phyloP scores from a whole-genome alignment of 2,797 vertebrate genomes.

The Dryobates pubescens region DNA sequence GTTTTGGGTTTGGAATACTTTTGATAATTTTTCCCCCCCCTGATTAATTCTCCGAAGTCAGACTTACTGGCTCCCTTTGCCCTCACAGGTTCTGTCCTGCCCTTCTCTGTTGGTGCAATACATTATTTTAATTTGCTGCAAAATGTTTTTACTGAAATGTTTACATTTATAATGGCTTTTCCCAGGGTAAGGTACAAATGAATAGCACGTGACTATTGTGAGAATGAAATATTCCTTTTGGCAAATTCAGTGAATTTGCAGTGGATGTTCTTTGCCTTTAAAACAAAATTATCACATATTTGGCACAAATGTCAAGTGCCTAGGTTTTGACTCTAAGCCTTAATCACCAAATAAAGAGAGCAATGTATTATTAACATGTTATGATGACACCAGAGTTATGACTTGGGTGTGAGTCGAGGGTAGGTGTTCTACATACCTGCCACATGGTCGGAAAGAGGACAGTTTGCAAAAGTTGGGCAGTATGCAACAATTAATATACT shows the following conservation, averaged over 20 bases:
- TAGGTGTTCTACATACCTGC: not conserved
- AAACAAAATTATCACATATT: slow-evolving; percentile 67
- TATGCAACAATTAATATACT: not conserved
- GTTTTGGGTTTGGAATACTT: not conserved
- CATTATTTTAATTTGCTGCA: slow-evolving; percentile 57
- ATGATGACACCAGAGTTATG: slow-evolving; percentile 26
- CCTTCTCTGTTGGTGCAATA: slow-evolving; percentile 26
- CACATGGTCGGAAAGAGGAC: not conserved
- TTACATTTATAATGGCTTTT: slow-evolving; percentile 63
- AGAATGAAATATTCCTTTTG: slow-evolving; percentile 73
- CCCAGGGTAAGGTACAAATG: slow-evolving; percentile 67
- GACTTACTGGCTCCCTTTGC: slow-evolving; percentile 13
- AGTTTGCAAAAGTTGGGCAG: not conserved
- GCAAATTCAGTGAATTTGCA: slow-evolving; percentile 62
- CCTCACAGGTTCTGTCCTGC: slow-evolving; percentile 38
- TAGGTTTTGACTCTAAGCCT: slow-evolving; percentile 44
- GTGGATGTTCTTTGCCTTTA: slow-evolving; percentile 69
- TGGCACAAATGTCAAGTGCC: slow-evolving; percentile 48
- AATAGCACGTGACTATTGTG: slow-evolving; percentile 67
- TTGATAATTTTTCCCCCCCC: not conserved
- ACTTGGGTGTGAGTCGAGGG: not conserved
- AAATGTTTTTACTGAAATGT: slow-evolving; percentile 60
- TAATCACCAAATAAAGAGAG: slow-evolving; percentile 57
- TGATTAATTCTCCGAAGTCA: not conserved
- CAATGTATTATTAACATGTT: slow-evolving; percentile 36